Percentiles rank a stretch among this genome's conserved stretches.
Evolutionary conservation across 2,888 invertebrate species (phyloP).

Genomic region (Sinopyrophorus schimmeli): DNA sequence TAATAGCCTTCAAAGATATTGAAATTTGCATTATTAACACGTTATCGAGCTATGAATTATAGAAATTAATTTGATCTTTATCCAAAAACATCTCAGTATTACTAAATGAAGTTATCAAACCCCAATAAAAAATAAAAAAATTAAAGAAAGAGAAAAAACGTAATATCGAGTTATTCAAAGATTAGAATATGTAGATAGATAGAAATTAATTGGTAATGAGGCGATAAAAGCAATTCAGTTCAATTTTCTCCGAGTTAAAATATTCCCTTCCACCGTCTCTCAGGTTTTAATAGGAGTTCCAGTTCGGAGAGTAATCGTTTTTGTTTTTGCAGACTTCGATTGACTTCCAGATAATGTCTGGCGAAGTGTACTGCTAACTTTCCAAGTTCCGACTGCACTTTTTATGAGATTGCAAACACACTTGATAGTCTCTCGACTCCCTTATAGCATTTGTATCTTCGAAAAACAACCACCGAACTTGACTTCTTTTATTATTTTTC

Average conservation of each 20-base stretch:
- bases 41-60: too few species aligned
- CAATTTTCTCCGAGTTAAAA: conserved; percentile 16
- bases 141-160: too few species aligned
- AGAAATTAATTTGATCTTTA: too few species aligned
- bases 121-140: too few species aligned
- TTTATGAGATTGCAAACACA: conserved; percentile 30
- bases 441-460: conserved; percentile 21
- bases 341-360: conserved; percentile 33
- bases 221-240: conserved; percentile 18
- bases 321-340: conserved; percentile 24
- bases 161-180: background rate
- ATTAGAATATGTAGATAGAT: conserved; percentile 2
- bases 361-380: conserved; percentile 29
- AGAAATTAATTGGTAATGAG: conserved; percentile 14
- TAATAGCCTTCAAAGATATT: too few species aligned
- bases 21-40: too few species aligned
- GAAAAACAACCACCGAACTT: conserved; percentile 18
- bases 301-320: conserved; percentile 16
- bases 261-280: conserved; percentile 8
- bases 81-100: too few species aligned
- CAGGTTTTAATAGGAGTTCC: conserved; percentile 18
- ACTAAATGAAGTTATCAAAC: too few species aligned
- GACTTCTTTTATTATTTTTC: conserved; percentile 9
- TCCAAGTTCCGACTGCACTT: conserved; percentile 28
- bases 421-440: conserved; percentile 25